Conservation (phyloP, 2,113 vertebrate species). For the Brachyistius frenatus region DNA sequence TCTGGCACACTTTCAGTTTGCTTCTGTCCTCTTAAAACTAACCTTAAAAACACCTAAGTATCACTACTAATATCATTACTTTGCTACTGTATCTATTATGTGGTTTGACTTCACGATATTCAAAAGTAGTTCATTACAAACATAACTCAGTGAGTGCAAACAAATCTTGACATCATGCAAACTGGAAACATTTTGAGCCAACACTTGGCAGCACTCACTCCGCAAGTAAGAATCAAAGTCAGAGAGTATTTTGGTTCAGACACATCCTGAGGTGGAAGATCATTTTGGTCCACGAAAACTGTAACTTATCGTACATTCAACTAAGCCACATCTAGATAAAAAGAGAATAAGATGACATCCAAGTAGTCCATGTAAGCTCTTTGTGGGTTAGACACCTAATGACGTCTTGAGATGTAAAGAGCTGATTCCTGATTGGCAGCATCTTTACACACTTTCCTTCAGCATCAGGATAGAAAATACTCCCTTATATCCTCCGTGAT, state of each 20-base stretch:
- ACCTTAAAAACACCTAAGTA: constrained; percentile 34
- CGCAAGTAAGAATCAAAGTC: constrained; percentile 23
- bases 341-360: constrained; percentile 30
- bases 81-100: constrained; percentile 47
- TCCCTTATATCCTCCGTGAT: neutral
- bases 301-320: constrained; percentile 51
- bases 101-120: constrained; percentile 37
- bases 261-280: constrained; percentile 72
- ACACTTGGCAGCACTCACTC: constrained; percentile 17
- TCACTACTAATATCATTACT: constrained; percentile 30
- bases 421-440: constrained; percentile 22
- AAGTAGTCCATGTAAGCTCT: constrained; percentile 33
- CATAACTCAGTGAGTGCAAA: constrained; percentile 42
- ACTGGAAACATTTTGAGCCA: constrained; percentile 33
- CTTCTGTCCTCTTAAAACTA: constrained; percentile 10
- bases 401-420: constrained; percentile 14
- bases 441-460: constrained; percentile 15
- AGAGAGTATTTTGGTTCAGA: constrained; percentile 58
- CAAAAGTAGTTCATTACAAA: constrained; percentile 40
- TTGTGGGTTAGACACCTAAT: constrained; percentile 46
- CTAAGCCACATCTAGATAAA: constrained; percentile 45
- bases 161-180: constrained; percentile 72
- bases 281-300: constrained; percentile 66
- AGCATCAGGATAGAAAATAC: constrained; percentile 5
- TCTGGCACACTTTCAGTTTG: constrained; percentile 10